Evolutionary conservation across 2,888 invertebrate genomes (phyloP).

Genomic region (Phyllotreta cruciferae): DNA sequence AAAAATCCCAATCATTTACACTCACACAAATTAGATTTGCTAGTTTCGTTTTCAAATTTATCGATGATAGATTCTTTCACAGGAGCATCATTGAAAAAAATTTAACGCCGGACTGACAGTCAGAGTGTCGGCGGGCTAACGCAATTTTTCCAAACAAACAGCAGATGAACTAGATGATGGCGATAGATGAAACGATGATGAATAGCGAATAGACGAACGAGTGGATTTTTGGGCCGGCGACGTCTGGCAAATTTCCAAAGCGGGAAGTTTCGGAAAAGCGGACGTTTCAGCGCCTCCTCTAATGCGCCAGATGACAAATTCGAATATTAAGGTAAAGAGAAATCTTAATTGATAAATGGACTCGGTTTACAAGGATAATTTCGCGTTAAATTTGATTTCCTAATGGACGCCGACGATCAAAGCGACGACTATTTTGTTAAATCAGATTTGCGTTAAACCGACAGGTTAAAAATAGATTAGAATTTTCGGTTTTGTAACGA

Average conservation of each 20-base stretch:
- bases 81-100: no score
- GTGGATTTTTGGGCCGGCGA: background rate
- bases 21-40: no score
- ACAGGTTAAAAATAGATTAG: no score
- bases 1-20: no score
- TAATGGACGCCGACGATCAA: conserved; percentile 13
- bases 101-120: no score
- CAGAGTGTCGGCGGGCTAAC: no score
- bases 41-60: no score
- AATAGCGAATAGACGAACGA: background rate
- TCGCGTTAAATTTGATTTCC: conserved; percentile 25
- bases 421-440: background rate
- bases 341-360: conserved; percentile 39
- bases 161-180: background rate
- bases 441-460: background rate
- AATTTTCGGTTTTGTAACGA: no score
- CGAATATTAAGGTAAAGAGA: conserved; percentile 39
- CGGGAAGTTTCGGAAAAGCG: conserved; percentile 7
- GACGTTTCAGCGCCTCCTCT: conserved; percentile 29
- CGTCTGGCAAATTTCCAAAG: conserved; percentile 27
- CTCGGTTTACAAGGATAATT: conserved; percentile 19
- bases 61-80: no score
- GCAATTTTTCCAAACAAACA: no score
- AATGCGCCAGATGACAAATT: conserved; percentile 41
- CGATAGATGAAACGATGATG: background rate